These are phyloP conservation scores for Melanchra persicariae DNA, from an alignment of 2,888 invertebrate species.

Conservation along the genomic window DNA sequence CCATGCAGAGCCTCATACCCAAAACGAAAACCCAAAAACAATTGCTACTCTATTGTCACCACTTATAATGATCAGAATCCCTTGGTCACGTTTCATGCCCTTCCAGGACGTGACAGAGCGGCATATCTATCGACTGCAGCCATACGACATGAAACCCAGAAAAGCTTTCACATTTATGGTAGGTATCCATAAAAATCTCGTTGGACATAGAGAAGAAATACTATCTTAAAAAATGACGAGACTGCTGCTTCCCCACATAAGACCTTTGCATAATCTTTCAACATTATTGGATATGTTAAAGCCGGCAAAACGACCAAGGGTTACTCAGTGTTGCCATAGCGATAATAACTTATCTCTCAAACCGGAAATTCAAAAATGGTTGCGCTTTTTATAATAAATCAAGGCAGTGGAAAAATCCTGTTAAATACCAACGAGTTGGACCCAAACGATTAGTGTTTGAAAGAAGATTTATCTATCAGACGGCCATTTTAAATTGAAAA, in stretches of 20 bases:
- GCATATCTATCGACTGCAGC: neutral
- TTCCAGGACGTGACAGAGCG: conserved; percentile 14
- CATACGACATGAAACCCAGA: neutral
- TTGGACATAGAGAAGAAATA: neutral
- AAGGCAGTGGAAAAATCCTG: conserved; percentile 31
- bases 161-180: conserved; percentile 20
- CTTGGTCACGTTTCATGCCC: conserved; percentile 15
- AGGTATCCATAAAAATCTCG: neutral
- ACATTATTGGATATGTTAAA: conserved; percentile 58
- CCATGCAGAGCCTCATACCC: too few species aligned
- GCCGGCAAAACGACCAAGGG: conserved; percentile 27
- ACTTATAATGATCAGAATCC: conserved; percentile 4
- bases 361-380: conserved; percentile 35
- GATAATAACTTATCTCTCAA: conserved; percentile 33
- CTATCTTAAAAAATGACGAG: conserved; percentile 21
- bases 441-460: conserved; percentile 39
- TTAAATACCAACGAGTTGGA: conserved; percentile 9
- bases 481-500: conserved; percentile 54
- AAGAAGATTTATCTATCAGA: conserved; percentile 48
- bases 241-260: conserved; percentile 14
- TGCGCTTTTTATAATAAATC: conserved; percentile 49
- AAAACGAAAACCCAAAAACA: too few species aligned
- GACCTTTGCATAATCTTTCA: conserved; percentile 59
- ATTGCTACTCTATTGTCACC: neutral
- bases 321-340: conserved; percentile 22